Conservation (phyloP, 2,888 invertebrate genomes). For the Lordiphosa andalusiaca region DNA sequence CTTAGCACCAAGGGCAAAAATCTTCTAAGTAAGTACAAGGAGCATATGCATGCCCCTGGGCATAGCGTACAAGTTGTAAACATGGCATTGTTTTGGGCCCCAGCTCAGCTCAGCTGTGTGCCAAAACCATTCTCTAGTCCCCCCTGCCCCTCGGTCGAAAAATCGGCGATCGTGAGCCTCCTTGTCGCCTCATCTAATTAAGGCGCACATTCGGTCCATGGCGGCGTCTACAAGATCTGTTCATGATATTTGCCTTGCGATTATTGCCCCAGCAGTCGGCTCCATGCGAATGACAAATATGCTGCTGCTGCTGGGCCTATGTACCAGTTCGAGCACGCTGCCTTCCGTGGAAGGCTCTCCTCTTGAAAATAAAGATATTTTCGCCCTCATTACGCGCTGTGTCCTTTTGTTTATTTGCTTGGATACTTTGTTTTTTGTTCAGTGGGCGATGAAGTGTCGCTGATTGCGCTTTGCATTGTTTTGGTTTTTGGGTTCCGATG, state of each 20-base stretch:
- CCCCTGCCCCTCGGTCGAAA: constrained; percentile 13
- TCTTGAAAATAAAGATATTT: constrained; percentile 73
- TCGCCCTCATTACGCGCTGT: constrained; percentile 73
- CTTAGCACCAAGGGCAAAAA: constrained; percentile 34
- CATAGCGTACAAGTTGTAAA: constrained; percentile 76
- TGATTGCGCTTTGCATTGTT: constrained; percentile 78
- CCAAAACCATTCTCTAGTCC: neutral
- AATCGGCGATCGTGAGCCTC: constrained; percentile 58
- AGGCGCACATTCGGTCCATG: constrained; percentile 56
- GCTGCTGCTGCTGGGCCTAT: constrained; percentile 41
- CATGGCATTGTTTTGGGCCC: constrained; percentile 67
- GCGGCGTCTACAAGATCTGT: constrained; percentile 61
- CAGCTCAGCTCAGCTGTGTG: constrained; percentile 14
- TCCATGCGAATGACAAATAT: constrained; percentile 71
- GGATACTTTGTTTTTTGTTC: constrained; percentile 20
- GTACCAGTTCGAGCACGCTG: constrained; percentile 12
- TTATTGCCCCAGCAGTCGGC: constrained; percentile 49
- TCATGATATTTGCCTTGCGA: constrained; percentile 68
- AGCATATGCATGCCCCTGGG: constrained; percentile 37
- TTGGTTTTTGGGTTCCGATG: constrained; percentile 40
- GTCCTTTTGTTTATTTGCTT: constrained; percentile 65
- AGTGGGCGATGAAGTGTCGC: constrained; percentile 77
- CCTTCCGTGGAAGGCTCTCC: constrained; percentile 55
- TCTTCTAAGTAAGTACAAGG: constrained; percentile 4
- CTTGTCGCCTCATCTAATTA: constrained; percentile 75